Evolutionary conservation across 2,113 vertebrate genomes (phyloP), one percentile per base, ranked within the genome.

Genomic region (Menura novaehollandiae): DNA sequence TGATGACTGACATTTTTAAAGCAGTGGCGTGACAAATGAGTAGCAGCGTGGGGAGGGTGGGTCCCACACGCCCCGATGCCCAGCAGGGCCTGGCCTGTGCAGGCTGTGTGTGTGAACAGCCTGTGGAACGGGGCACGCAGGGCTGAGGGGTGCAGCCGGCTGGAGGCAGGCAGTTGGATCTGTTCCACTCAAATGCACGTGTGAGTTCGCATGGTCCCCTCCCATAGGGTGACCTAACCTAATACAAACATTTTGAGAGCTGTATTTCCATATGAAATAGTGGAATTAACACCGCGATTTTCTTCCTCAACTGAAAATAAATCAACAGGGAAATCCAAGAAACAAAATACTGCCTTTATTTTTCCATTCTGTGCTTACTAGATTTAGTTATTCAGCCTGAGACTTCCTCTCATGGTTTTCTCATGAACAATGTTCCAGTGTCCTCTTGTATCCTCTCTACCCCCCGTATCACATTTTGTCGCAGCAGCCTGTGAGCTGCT

Each of bases 81-180:
- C 2, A 0, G 41, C 22, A 18, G n/a, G 52, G 27, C 44, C 28
- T 28, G 11, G 44, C 46, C 26, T 5, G 13, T 7, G 19, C 6
- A 2, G 6, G 7, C 5, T 23, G 2, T 0, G 2, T 43, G 21
- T 16, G 1, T 14, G 47, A 67, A 4, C 15, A 30, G 11, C 49
- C 26, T 8, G 52, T 28, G 52, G 52, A 17, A 30, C 28, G 13
- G 39, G 33, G 13, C 3, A 23, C 3, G 21, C 13, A 7, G 2
- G 5, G 43, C 66, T 26, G 74, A 30, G 60, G 11, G 4, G 46
- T 56, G 55, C 63, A 49, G 41, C 19, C 27, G 11, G 62, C 44
- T 28, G 76, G 21, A 11, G 21, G 24, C 13, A 14, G 35, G 63
- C 32, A 33, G 35, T 6, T n/a, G 32, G 37, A 17, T 22, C 86